phyloP scores from a whole-genome alignment of 2,797 vertebrate genomes.

The Manis javanica region DNA sequence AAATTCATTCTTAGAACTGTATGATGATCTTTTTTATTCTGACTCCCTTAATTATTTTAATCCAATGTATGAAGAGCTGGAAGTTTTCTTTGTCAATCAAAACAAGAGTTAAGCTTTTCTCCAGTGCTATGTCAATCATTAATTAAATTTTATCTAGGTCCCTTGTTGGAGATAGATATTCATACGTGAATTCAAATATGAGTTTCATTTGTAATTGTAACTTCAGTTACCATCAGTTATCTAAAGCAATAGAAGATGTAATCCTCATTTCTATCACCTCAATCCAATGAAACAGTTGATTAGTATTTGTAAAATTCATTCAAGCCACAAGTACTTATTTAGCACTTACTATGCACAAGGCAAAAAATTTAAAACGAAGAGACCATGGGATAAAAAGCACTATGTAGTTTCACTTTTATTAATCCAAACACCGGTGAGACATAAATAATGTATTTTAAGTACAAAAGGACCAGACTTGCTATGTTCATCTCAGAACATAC shows the following conservation, averaged over 20 bases:
- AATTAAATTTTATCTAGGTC: not conserved
- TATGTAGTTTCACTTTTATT: not conserved
- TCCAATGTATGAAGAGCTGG: not conserved
- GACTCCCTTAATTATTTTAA: constrained; percentile 32
- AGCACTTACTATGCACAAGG: not conserved
- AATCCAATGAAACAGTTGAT: not conserved
- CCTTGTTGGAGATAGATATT: not conserved
- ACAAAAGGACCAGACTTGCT: not conserved
- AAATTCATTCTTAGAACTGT: not conserved
- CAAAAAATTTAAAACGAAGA: not conserved
- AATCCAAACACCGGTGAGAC: constrained; percentile 28
- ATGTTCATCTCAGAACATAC: not conserved
- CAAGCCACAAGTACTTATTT: not conserved
- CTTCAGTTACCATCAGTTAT: not conserved
- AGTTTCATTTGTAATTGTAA: not conserved
- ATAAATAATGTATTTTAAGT: not conserved
- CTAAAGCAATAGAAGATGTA: not conserved
- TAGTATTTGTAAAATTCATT: not conserved
- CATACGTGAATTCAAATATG: not conserved
- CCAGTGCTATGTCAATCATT: not conserved
- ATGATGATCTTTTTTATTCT: not conserved
- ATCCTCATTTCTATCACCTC: not conserved
- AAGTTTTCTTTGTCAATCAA: not conserved
- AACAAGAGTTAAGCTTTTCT: constrained; percentile 3
- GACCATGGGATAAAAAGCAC: not conserved